Percentiles rank a stretch among this genome's conserved stretches.
These are phyloP conservation scores for Palythoa heliodiscus DNA, from an alignment of 92 coral and sea anemone species.

Conservation along the genomic window DNA sequence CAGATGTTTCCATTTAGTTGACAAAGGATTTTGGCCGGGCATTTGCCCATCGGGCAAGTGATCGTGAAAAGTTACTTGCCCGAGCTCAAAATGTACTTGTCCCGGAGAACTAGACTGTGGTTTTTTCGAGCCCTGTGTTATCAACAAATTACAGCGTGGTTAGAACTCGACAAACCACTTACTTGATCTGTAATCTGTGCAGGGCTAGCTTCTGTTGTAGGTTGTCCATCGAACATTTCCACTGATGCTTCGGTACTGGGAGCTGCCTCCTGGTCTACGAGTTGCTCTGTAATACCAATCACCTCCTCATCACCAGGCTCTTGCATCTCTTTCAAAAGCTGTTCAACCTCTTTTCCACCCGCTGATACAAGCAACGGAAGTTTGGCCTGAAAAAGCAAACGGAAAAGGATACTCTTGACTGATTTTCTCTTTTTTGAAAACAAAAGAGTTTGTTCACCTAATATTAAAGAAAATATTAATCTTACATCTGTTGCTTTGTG, in stretches of 20 bases:
- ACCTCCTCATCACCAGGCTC: slow-evolving; percentile 90
- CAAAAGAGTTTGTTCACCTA: background rate
- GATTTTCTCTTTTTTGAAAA: no score
- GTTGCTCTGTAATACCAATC: slow-evolving; percentile 80
- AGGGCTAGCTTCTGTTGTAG: background rate
- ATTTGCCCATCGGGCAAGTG: no score
- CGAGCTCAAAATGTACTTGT: no score
- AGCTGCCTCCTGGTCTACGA: slow-evolving; percentile 63
- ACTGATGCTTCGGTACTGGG: slow-evolving; percentile 14
- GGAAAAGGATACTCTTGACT: background rate
- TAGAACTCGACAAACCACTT: background rate
- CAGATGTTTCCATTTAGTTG: no score
- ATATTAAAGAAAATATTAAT: background rate
- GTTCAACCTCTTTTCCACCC: slow-evolving; percentile 83
- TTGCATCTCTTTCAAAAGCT: slow-evolving; percentile 83
- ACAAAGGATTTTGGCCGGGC: no score
- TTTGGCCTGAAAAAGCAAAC: slow-evolving; percentile 63
- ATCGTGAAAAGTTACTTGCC: no score
- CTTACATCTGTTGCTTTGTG: background rate
- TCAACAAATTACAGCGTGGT: no score
- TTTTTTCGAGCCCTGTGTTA: no score
- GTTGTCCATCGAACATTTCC: slow-evolving; percentile 25
- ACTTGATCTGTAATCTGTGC: slow-evolving; percentile 25
- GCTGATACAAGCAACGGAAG: slow-evolving; percentile 69
- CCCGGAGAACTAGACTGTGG: no score